phyloP scores from a whole-genome alignment of 2,797 vertebrate genomes.

The Epinephelus coioides region DNA sequence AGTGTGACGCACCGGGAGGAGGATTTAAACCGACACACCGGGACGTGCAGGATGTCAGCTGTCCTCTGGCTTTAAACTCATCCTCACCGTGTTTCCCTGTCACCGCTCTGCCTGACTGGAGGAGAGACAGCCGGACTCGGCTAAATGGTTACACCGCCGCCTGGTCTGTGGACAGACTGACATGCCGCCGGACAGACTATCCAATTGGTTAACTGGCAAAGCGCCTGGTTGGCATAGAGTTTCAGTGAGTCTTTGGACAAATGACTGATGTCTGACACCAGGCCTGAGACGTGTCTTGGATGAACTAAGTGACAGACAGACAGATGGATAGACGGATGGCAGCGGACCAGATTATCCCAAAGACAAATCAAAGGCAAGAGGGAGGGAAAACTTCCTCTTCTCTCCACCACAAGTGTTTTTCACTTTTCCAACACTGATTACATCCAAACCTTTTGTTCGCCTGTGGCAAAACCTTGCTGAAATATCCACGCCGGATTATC shows the following conservation, averaged over 20 bases:
- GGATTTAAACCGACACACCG: slow-evolving; percentile 48
- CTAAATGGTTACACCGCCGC: slow-evolving; percentile 21
- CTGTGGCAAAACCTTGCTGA: not conserved
- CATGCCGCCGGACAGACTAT: not conserved
- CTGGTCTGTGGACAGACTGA: slow-evolving; percentile 22
- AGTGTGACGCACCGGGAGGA: slow-evolving; percentile 42
- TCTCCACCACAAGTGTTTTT: too few species aligned
- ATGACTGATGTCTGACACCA: too few species aligned
- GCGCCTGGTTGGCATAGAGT: not conserved
- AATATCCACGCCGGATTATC: slow-evolving; percentile 8
- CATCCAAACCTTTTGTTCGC: not conserved
- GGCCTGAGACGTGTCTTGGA: not conserved
- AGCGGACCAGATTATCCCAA: not conserved
- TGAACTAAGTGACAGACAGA: not conserved
- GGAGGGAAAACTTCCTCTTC: not conserved
- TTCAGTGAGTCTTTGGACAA: not conserved
- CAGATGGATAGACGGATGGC: not conserved
- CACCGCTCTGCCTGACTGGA: not conserved
- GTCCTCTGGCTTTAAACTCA: slow-evolving; percentile 50
- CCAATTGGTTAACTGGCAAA: not conserved
- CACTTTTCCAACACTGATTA: not conserved
- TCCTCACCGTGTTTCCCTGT: slow-evolving; percentile 1
- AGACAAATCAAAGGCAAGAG: not conserved
- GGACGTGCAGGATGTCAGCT: slow-evolving; percentile 58
- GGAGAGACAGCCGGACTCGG: not conserved